These are phyloP conservation scores for Gobiocypris rarus DNA, from an alignment of 2,113 vertebrate genomes.

Conservation along the genomic window DNA sequence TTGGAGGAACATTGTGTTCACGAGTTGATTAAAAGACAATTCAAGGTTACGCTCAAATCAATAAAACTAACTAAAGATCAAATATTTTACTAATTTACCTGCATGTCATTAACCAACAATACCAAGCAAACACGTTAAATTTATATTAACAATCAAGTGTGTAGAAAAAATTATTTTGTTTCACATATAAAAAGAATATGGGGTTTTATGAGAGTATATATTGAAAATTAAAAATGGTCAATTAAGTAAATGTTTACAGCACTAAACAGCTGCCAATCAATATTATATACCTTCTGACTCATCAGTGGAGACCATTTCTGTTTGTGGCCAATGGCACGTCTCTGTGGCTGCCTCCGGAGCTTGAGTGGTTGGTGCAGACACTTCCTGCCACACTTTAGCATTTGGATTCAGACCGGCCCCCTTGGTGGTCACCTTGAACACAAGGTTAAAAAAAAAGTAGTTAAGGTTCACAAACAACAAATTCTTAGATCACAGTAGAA, in stretches of 20 bases:
- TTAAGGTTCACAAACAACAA: not conserved
- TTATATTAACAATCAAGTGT: too few relatives aligned
- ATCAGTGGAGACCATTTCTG: constrained; percentile 64
- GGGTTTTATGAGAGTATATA: not conserved
- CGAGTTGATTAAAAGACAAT: too few relatives aligned
- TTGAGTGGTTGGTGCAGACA: constrained; percentile 83
- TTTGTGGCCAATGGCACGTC: constrained; percentile 85
- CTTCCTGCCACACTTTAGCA: constrained; percentile 98
- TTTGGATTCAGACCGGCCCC: constrained; percentile 96
- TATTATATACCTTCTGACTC: constrained; percentile 78
- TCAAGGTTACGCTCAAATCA: too few relatives aligned
- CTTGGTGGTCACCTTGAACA: constrained; percentile 90
- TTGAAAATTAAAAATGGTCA: too few relatives aligned
- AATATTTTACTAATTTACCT: too few relatives aligned
- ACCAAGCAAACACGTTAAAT: too few relatives aligned
- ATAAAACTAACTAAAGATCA: too few relatives aligned
- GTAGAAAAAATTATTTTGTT: not conserved
- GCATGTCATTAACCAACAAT: too few relatives aligned
- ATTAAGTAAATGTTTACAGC: too few relatives aligned
- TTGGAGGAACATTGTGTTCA: too few relatives aligned
- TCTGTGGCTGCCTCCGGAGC: constrained; percentile 75
- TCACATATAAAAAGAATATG: not conserved
- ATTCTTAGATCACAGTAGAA: not conserved
- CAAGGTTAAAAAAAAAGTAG: not conserved
- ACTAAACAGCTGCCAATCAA: not conserved